phyloP scores from a whole-genome alignment of 2,113 vertebrate species.

The Nycticorax nycticorax region DNA sequence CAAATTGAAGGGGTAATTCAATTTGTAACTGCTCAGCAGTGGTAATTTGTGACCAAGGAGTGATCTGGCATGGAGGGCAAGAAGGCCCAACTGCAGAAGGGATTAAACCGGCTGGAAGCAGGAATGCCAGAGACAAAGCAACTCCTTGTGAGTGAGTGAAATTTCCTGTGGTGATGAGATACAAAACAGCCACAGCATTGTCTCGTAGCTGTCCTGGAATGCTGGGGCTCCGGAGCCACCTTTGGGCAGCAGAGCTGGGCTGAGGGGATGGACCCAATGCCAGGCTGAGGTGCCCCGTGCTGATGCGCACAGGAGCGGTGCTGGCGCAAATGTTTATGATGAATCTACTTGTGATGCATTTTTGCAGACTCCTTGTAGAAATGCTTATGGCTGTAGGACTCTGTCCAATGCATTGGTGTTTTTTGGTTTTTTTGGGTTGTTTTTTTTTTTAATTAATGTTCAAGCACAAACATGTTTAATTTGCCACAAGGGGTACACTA shows the following conservation, averaged over 20 bases:
- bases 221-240: background rate
- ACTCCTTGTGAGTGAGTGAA: background rate
- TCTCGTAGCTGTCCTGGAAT: accelerated
- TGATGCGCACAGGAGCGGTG: background rate
- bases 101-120: background rate
- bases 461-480: background rate
- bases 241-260: background rate
- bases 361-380: background rate
- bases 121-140: accelerated
- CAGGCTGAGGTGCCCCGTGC: background rate
- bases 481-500: background rate
- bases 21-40: background rate
- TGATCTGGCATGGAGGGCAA: background rate
- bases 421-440: no score
- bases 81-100: background rate
- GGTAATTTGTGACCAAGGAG: background rate
- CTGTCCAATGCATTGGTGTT: accelerated
- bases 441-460: background rate
- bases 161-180: background rate
- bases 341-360: background rate
- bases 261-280: accelerated
- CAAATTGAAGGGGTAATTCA: background rate
- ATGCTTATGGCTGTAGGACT: accelerated
- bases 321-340: background rate
- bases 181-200: accelerated